phyloP scores from a whole-genome alignment of 2,888 invertebrate genomes.

The Plutella xylostella region DNA sequence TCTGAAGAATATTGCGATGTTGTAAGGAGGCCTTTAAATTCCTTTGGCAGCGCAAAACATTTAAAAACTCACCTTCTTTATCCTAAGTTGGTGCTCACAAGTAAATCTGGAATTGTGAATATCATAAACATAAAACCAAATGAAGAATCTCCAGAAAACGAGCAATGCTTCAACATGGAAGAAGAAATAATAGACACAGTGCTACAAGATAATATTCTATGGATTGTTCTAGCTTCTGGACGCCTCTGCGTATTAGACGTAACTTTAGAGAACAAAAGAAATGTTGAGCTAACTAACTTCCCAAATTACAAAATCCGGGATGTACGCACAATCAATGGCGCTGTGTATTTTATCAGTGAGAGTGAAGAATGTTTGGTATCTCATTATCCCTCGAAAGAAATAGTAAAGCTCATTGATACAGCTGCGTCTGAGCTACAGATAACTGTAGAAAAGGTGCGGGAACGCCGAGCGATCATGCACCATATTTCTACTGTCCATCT shows the following conservation, averaged over 20 bases:
- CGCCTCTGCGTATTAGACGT: slow-evolving; percentile 36
- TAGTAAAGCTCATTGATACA: slow-evolving; percentile 27
- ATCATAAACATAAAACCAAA: slow-evolving; percentile 27
- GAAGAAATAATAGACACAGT: slow-evolving; percentile 32
- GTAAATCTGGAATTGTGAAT: slow-evolving; percentile 25
- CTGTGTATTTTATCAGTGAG: slow-evolving; percentile 39
- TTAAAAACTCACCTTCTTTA: slow-evolving; percentile 33
- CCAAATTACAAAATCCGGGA: slow-evolving; percentile 36
- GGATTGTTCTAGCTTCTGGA: slow-evolving; percentile 40
- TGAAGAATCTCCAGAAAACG: slow-evolving; percentile 20
- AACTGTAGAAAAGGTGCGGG: slow-evolving; percentile 28
- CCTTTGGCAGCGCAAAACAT: not conserved
- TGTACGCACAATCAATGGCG: slow-evolving; percentile 23
- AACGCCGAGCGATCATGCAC: slow-evolving; percentile 12
- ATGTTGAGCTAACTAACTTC: slow-evolving; percentile 26
- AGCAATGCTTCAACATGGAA: slow-evolving; percentile 24
- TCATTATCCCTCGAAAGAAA: slow-evolving; percentile 26
- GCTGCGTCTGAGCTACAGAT: slow-evolving; percentile 26
- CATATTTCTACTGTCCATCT: slow-evolving; percentile 12
- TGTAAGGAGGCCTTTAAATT: no score
- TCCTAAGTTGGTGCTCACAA: slow-evolving; percentile 40
- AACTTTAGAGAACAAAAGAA: slow-evolving; percentile 24
- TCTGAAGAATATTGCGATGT: no score
- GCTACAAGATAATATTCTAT: slow-evolving; percentile 35
- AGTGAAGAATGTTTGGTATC: slow-evolving; percentile 37